Base-by-base conservation (phyloP, 2,113 vertebrate species). In the Dicentrarchus labrax region DNA sequence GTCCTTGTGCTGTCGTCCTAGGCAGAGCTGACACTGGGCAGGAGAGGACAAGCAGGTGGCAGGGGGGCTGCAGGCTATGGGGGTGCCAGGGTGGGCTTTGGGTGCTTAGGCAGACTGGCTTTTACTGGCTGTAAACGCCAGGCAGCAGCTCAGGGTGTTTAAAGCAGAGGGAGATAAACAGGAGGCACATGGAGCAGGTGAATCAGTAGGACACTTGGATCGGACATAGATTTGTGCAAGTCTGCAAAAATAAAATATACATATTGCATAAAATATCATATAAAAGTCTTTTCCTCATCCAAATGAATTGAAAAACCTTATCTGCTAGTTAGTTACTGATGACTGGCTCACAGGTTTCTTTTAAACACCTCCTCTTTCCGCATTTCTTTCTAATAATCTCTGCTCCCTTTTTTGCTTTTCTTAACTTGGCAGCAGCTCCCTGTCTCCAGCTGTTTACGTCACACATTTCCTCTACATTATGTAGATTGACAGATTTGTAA, bases 401-500 rank as follows among this genome's bases (percentile, higher is more conserved):
- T 45, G 12, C 39, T 65, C 57, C 48, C 24, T 8, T 11, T 21
- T 70, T 36, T 65, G 72, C 66, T 41, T 84, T 78, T 82, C 54
- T 65, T 30, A 30, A 48, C 70, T 77, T 56, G 54, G 72, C 74
- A 78, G 80, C 79, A 50, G 39, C 51, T 88, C 71, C 76, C 68
- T 1, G 8, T 79, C 75, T 89, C 79, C 74, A 80, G 85, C 80
- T 88, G 86, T 90, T 85, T 72, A 51, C 50, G 48, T 80, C 85
- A 74, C 17, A 22, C 84, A 82, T 89, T 88, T 88, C 84, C 66
- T 90, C 73, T 39, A 72, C 83, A 81, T 92, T 79, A 92, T 89
- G 61, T 60, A 65, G 89, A 91, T 68, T 92, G 93, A 91, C 90
- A 92, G 79, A 80, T 87, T 84, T 88, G 77, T 93, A 93, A 94